Percentiles rank a stretch among this genome's conserved stretches.
Conservation (phyloP, 2,113 vertebrate species). For the Seriola aureovittata region DNA sequence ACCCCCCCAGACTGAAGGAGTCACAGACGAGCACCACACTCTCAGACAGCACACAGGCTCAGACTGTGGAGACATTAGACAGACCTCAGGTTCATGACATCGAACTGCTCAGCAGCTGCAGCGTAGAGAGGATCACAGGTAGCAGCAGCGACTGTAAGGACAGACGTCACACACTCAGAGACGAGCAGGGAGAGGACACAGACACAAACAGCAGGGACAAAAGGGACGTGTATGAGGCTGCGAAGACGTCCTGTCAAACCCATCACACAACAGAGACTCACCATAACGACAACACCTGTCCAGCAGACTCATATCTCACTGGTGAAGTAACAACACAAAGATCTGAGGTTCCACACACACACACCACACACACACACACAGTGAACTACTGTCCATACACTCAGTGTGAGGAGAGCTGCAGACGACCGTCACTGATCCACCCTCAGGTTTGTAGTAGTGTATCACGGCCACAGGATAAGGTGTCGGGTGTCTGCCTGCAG, state of each 20-base stretch:
- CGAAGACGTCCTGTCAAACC: background rate
- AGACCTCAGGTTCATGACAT: background rate
- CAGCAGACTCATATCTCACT: background rate
- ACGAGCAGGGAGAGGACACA: background rate
- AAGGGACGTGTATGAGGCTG: background rate
- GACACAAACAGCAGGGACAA: background rate
- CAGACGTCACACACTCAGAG: background rate
- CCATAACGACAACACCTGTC: background rate
- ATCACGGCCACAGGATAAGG: constrained; percentile 36
- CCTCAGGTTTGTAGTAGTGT: constrained; percentile 18
- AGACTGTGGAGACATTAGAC: background rate
- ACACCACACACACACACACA: background rate
- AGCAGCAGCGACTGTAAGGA: background rate
- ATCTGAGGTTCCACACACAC: background rate
- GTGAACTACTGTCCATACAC: constrained; percentile 19
- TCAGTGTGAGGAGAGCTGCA: constrained; percentile 10
- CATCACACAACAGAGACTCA: background rate
- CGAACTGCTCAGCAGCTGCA: background rate
- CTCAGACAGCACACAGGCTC: constrained; percentile 1
- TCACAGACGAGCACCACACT: constrained; percentile 7
- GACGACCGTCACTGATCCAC: constrained; percentile 20
- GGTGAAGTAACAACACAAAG: constrained; percentile 3
- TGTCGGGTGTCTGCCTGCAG: constrained; percentile 11
- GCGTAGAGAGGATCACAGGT: background rate
- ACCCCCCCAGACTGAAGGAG: background rate